Evolutionary conservation across 2,113 vertebrate genomes (phyloP), one percentile per base, ranked within the genome.

Genomic region (Synodontis membranacea): DNA sequence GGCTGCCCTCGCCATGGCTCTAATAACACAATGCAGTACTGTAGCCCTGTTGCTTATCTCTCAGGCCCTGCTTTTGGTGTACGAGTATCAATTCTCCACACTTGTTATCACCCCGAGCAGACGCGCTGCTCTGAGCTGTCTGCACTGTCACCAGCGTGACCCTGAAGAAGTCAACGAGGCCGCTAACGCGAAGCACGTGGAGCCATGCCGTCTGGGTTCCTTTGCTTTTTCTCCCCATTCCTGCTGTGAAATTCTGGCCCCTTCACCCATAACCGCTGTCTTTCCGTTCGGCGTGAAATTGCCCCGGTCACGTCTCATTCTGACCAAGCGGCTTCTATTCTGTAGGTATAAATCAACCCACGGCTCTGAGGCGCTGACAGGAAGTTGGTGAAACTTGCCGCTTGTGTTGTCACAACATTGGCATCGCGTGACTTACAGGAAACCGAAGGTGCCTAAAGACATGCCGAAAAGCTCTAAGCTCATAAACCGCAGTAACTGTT

Each of bases 391-490:
- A 50, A 85, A 80, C 64, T 5, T 37, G 84, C 82, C 81, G 78
- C 80, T 88, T 87, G 70, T 82, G 52, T 10, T 84, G 87, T 90
- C 84, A 88, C 87, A 60, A 88, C 87, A 60, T 86, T 87, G 80
- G 64, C 28, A 48, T 34, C 3, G 31, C 76, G 86, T 88, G 89
- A 81, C 84, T 85, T 54, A 72, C 83, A 89, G 90, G 87, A 89
- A 91, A 76, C 85, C 37, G 50, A 54, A 50, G 34, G 25, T 60
- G 19, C n/a, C 44, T 39, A 23, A 14, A 42, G 10, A 11, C 48
- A 31, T 11, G 50, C 52, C 19, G 17, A 28, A 62, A 23, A 60
- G n/a, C 60, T 17, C 76, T 23, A 46, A 8, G 7, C 48, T 46
- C 72, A n/a, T 75, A 21, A n/a, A 14, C 50, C 21, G 3, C 75